Base-by-base conservation (phyloP, 2,797 vertebrate genomes). In the Apogon talboti region DNA sequence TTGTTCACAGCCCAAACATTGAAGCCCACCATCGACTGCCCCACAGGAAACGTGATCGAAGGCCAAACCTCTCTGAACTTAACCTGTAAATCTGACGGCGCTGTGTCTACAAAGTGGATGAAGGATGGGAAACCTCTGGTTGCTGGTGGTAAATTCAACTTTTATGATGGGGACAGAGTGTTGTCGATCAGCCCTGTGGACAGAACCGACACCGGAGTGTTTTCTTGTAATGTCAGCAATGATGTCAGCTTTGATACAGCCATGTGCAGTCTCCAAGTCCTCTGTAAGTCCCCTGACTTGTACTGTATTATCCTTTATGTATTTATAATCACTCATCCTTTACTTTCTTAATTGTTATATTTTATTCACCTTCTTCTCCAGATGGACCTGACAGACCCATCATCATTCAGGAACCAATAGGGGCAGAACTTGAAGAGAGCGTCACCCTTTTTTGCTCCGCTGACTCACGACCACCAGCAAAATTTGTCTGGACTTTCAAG, bases 321-420 rank as follows among this genome's bases (percentile, higher is more conserved):
- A 15, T 38, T 4, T 15, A 14, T 19, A 30, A 11, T 11, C 15
- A 46, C 7, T 55, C 13, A 42, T 18, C 7, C 18, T 21, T 3
- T 13, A 46, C 0, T 8, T 43, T 44, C 6, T 43, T 47, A n/a
- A 4, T 55, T 4, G 55, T 45, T 6, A 19, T 11, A 2, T 38
- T 3, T 15, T 3, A n/a, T 24, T 33, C 6, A 35, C 30, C 18
- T 19, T 28, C 4, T 7, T 65, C 44, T 47, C 15, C 46, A 91
- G 89, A 90, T 66, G 88, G 88, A 53, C 89, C 87, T 44, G 78
- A 85, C 54, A 42, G 37, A 45, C 78, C 82, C 9, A 18, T 0
- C 2, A 79, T 89, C 9, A 0, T 21, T 15, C 83, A 86, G 65
- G 73, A 12, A 0, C 62, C 52, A 2, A 9, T 13, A 0, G 65